These are phyloP conservation scores for Siniperca knerii DNA, from an alignment of 2,113 vertebrate species.

Conservation along the genomic window DNA sequence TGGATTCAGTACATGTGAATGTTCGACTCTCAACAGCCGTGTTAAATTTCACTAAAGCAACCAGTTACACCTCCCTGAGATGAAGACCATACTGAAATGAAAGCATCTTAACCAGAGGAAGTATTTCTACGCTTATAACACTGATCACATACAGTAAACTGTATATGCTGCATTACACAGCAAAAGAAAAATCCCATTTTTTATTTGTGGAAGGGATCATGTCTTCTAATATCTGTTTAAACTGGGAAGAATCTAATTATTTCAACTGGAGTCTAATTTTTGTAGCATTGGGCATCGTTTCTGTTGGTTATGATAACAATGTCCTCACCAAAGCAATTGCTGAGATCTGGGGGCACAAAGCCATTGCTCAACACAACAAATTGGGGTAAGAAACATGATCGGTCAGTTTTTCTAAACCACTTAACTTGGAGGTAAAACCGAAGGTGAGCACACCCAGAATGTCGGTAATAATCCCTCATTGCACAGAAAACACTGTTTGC, in stretches of 20 bases:
- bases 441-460: not conserved
- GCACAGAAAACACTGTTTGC: not conserved
- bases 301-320: not conserved
- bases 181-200: not conserved
- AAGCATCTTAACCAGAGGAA: constrained; percentile 35
- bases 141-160: constrained; percentile 20
- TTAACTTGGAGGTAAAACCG: not conserved
- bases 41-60: constrained; percentile 43
- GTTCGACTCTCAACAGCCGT: constrained; percentile 37
- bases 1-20: constrained; percentile 52
- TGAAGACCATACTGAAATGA: constrained; percentile 66
- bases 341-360: not conserved
- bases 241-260: not conserved
- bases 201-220: not conserved
- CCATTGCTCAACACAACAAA: not conserved
- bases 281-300: not conserved
- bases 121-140: constrained; percentile 2
- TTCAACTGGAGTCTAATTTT: not conserved
- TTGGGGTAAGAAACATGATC: constrained; percentile 1
- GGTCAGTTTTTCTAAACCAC: not conserved
- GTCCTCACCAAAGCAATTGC: not conserved
- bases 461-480: not conserved
- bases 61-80: constrained; percentile 79
- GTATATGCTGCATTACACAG: constrained; percentile 29
- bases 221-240: not conserved